Base-by-base conservation (phyloP, 2,797 vertebrate species). In the Falco biarmicus region DNA sequence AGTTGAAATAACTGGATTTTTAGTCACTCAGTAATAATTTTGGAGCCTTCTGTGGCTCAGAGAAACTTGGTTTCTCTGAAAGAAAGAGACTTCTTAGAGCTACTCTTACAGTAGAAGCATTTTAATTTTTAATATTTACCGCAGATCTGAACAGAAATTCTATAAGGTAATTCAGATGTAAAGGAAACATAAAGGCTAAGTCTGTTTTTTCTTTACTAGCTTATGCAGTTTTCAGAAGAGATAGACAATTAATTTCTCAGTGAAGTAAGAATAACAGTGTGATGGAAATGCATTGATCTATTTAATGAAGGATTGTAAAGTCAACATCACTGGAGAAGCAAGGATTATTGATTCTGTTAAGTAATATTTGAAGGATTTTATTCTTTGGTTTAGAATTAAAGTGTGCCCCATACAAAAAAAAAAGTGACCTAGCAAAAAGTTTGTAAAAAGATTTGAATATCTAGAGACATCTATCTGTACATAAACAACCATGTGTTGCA, bases 201-300 rank as follows among this genome's bases (percentile, higher is more conserved):
- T 85, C 93, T 57, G 17, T 70, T 66, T 92, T 95, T 82, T 71
- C 66, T 84, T 94, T 91, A 80, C 19, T 13, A 71, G 34, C 85
- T 87, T 71, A 92, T 81, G 32, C 17, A 78, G 31, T 87, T 96
- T 96, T 90, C 57, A 65, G 59, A 90, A 80, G 60, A 92, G 39
- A 70, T 17, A 81, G 71, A 90, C n/a, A 1, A 93, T 90, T 93
- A 92, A 88, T 90, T 96, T 95, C 37, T 48, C 75, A 87, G 60
- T 92, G 89, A 91, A 94, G n/a, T 65, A 93, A 93, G 63, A 95
- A 95, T 74, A 97, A 89, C 48, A 79, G 43, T 59, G 51, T 92
- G 66, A 91, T 89, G 51, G 59, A 93, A 96, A 94, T 34, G 19
- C 56, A 93, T 93, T 73, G 47, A 93, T 91, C 92, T 95, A 56